Percentiles rank a stretch among this genome's conserved stretches.
phyloP scores from a whole-genome alignment of 2,797 vertebrate species.

The Cynodonichthys magdalenae region DNA sequence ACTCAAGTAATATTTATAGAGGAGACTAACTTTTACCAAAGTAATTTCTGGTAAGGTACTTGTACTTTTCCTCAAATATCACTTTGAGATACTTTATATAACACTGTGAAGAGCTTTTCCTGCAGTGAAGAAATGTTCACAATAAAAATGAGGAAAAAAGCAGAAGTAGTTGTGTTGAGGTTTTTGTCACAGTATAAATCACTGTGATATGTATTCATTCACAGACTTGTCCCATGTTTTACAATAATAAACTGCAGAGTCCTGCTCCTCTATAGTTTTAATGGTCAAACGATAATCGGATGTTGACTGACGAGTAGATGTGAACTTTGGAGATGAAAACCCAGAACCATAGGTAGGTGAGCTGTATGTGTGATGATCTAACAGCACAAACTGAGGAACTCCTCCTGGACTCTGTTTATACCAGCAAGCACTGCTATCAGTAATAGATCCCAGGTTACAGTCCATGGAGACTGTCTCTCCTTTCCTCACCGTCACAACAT shows the following conservation, averaged over 20 bases:
- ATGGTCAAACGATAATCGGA: no score
- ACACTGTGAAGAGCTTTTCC: no score
- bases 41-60: no score
- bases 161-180: conserved; percentile 41
- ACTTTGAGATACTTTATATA: no score
- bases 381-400: conserved; percentile 32
- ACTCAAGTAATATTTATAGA: no score
- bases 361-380: fast-evolving
- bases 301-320: conserved; percentile 12
- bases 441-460: neutral
- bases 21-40: no score
- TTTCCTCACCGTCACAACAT: no score
- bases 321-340: conserved; percentile 34
- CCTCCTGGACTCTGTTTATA: conserved; percentile 43
- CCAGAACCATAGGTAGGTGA: conserved; percentile 33
- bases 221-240: neutral
- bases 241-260: conserved; percentile 59
- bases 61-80: no score
- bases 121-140: no score
- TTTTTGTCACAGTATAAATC: conserved; percentile 64
- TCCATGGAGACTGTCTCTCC: no score
- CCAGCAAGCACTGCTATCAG: conserved; percentile 23
- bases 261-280: conserved; percentile 22
- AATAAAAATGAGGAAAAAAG: no score
- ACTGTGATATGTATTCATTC: conserved; percentile 16